Conservation (phyloP, 2,113 vertebrate genomes). For the Erpornis zantholeuca region DNA sequence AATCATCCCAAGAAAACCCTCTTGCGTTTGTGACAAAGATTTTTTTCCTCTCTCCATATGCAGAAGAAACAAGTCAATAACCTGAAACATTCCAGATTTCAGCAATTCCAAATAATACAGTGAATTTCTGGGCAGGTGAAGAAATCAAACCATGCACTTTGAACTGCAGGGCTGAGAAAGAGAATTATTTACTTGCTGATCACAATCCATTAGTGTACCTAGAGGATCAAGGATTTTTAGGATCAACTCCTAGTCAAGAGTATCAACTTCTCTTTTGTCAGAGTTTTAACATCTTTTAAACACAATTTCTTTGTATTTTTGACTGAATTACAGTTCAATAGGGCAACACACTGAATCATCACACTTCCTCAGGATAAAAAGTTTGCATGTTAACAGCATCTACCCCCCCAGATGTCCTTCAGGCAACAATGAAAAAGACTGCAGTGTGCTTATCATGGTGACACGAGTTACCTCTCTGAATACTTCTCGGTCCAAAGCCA, state of each 20-base stretch:
- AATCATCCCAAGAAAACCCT: background rate
- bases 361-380: conserved; percentile 21
- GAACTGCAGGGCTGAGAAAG: background rate
- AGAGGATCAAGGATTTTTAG: background rate
- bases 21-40: background rate
- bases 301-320: background rate
- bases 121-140: background rate
- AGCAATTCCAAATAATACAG: background rate
- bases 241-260: background rate
- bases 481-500: conserved; percentile 34
- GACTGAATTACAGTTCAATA: conserved; percentile 42
- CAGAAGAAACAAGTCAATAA: background rate
- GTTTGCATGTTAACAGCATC: conserved; percentile 10
- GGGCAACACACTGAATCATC: background rate
- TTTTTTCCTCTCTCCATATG: background rate
- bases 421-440: conserved; percentile 63
- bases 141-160: background rate
- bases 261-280: conserved; percentile 9
- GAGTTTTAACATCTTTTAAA: conserved; percentile 28
- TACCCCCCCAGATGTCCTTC: conserved; percentile 47
- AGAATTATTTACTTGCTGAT: background rate
- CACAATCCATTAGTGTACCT: background rate
- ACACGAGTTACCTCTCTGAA: conserved; percentile 58
- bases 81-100: background rate
- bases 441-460: conserved; percentile 9